These are phyloP conservation scores for Drosophila triauraria DNA, from an alignment of 1,140 invertebrate genomes.

Conservation along the genomic window DNA sequence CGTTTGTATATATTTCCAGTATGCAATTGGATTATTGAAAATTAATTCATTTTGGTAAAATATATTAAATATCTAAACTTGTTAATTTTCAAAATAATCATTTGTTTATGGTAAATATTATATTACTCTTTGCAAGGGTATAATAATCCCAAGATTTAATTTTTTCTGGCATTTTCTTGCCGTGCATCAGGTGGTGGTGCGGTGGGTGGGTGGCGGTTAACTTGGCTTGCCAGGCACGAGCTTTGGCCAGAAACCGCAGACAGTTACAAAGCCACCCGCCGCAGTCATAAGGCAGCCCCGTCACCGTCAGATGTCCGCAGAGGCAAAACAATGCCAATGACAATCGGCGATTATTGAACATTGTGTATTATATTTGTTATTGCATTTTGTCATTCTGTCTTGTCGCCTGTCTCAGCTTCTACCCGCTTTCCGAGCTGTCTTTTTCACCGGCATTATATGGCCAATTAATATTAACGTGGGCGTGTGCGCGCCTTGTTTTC, in stretches of 20 bases:
- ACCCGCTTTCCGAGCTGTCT: not conserved
- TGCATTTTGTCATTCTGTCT: conserved; percentile 81
- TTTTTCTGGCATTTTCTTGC: not conserved
- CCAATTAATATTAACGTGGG: conserved; percentile 79
- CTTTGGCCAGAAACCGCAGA: conserved; percentile 19
- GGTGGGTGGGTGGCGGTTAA: conserved; percentile 27
- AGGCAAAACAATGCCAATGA: conserved; percentile 73
- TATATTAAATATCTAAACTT: no score
- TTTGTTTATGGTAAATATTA: no score
- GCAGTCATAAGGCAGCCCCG: conserved; percentile 25
- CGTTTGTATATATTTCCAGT: no score
- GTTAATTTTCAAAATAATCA: no score
- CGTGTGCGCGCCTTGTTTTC: conserved; percentile 59
- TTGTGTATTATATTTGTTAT: conserved; percentile 67
- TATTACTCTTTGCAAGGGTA: no score
- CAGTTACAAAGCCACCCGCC: conserved; percentile 44
- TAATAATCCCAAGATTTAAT: no score
- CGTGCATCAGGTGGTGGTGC: not conserved
- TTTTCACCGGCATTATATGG: conserved; percentile 19
- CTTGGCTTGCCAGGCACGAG: conserved; percentile 77
- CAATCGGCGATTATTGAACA: conserved; percentile 76
- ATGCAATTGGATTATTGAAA: no score
- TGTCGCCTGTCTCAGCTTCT: conserved; percentile 46
- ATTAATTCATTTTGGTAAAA: no score
- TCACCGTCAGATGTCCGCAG: not conserved